A percentile compares a stretch with the other conserved stretches of the same genome.
Conservation (phyloP, 2,797 vertebrate genomes). For the Tragopan temminckii region DNA sequence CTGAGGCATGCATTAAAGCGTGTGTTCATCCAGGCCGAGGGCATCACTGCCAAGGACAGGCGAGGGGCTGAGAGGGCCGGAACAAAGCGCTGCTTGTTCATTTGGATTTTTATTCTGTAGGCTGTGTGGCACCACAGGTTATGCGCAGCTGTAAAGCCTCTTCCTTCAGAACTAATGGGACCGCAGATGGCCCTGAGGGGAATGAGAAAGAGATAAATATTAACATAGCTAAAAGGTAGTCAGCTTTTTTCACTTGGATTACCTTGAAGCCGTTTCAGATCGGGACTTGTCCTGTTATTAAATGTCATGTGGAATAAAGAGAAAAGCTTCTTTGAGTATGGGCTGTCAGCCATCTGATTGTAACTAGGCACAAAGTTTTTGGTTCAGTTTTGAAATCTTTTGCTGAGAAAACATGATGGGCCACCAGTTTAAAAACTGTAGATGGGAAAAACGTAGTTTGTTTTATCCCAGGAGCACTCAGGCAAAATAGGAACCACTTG, state of each 20-base stretch:
- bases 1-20: background rate
- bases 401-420: background rate
- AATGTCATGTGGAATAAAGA: background rate
- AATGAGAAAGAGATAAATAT: background rate
- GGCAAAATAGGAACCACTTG: background rate
- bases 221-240: background rate
- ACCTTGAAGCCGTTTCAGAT: background rate
- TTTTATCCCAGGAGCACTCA: background rate
- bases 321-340: background rate
- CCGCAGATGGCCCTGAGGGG: background rate
- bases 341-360: background rate
- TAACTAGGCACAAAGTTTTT: background rate
- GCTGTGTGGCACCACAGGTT: background rate
- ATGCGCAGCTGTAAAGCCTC: background rate
- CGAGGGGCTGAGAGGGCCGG: background rate
- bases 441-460: background rate
- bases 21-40: background rate
- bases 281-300: background rate
- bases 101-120: constrained; percentile 26
- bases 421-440: background rate
- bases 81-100: constrained; percentile 26
- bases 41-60: background rate
- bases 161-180: background rate
- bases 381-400: background rate
- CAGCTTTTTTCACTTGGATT: background rate